Conservation (phyloP, 2,113 vertebrate genomes). For the Benitochromis conjunctus region DNA sequence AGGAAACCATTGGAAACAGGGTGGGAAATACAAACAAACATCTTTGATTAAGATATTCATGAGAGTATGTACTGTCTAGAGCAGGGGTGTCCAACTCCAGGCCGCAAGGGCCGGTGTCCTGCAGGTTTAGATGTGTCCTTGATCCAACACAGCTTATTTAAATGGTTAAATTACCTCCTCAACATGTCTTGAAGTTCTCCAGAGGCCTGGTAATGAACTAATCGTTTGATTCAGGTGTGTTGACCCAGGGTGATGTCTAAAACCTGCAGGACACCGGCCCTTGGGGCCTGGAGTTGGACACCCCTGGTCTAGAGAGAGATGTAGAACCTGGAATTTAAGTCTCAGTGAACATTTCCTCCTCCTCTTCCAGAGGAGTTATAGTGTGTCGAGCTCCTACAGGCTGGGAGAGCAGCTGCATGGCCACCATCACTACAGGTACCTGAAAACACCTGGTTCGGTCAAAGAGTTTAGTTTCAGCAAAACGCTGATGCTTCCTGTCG, state of each 20-base stretch:
- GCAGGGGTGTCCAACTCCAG: no score
- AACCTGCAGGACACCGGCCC: no score
- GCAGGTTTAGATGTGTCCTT: no score
- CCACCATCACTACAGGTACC: slow-evolving; percentile 29
- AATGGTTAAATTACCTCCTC: no score
- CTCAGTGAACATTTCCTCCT: neutral
- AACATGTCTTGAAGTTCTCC: no score
- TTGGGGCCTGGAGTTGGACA: no score
- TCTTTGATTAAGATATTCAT: neutral
- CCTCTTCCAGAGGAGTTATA: slow-evolving; percentile 62
- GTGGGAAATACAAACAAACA: neutral
- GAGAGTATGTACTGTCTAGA: neutral
- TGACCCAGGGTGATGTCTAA: no score
- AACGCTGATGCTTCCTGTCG: neutral
- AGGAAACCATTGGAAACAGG: slow-evolving; percentile 32
- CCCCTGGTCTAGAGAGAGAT: neutral
- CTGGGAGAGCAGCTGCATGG: slow-evolving; percentile 35
- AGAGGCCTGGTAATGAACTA: no score
- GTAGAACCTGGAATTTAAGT: neutral
- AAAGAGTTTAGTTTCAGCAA: neutral
- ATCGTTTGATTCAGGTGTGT: no score
- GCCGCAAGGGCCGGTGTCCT: no score
- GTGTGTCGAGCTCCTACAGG: slow-evolving; percentile 51
- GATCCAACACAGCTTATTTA: no score
- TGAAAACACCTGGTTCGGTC: neutral